Percentiles rank a stretch among this genome's conserved stretches.
Evolutionary conservation across 2,888 invertebrate genomes (phyloP).

Genomic region (Nomada goodeniana): DNA sequence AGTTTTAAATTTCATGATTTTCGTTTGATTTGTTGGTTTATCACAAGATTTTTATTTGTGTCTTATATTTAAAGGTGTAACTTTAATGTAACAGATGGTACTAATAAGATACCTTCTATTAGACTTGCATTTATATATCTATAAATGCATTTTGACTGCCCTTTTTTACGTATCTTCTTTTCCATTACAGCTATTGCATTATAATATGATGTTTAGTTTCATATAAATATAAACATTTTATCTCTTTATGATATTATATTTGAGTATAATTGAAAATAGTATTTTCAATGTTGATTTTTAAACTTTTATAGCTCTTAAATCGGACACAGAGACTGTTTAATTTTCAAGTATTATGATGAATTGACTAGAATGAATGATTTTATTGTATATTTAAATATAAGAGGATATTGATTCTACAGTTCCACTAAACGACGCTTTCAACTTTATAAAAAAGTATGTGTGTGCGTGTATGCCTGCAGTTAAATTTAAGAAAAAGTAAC

Average conservation of each 20-base stretch:
- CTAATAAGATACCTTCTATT: conserved; percentile 21
- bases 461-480: conserved; percentile 18
- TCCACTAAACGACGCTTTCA: conserved; percentile 26
- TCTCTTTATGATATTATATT: not conserved
- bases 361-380: conserved; percentile 37
- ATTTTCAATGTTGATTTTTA: conserved; percentile 10
- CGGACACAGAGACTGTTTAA: conserved; percentile 26
- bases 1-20: conserved; percentile 38
- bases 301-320: conserved; percentile 12
- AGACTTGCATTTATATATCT: conserved; percentile 55
- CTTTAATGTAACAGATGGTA: conserved; percentile 42
- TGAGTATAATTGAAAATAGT: not conserved
- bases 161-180: not conserved
- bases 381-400: conserved; percentile 15
- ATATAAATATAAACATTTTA: not conserved
- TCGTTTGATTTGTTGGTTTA: conserved; percentile 33
- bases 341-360: conserved; percentile 33
- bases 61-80: conserved; percentile 42
- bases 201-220: conserved; percentile 4
- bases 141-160: conserved; percentile 33
- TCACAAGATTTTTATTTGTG: conserved; percentile 10
- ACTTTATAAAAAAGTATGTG: conserved; percentile 20
- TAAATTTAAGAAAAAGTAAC: conserved; percentile 28
- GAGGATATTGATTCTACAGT: conserved; percentile 5
- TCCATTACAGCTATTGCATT: not conserved